Evolutionary conservation across 2,113 vertebrate species (phyloP).

Genomic region (Alaudala cheleensis): DNA sequence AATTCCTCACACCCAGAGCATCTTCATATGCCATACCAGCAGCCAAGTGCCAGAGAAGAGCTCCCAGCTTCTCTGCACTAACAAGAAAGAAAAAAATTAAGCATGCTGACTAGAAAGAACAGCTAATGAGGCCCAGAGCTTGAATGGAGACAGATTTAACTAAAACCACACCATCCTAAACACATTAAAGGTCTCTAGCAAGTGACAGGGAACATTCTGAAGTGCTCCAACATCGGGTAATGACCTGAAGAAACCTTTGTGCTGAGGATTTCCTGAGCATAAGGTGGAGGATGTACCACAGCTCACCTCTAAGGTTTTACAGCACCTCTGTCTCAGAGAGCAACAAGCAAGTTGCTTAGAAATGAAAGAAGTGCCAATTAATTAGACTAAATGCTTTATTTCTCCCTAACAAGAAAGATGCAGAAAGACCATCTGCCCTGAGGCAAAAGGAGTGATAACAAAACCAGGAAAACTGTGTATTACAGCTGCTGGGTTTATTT

Average conservation of each 20-base stretch:
- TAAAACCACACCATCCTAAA: neutral
- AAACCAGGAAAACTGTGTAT: fast-evolving
- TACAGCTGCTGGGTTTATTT: neutral
- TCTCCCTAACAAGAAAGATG: neutral
- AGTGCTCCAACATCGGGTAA: neutral
- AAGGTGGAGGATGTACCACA: neutral
- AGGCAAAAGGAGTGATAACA: neutral
- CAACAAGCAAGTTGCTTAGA: neutral
- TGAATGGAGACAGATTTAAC: neutral
- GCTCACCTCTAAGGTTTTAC: neutral
- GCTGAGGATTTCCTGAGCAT: neutral
- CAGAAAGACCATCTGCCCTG: neutral
- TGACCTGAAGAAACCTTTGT: neutral
- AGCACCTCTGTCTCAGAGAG: neutral
- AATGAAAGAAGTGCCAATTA: neutral
- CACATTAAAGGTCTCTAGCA: neutral
- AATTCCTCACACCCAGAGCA: neutral
- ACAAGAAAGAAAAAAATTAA: neutral
- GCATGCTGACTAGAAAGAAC: neutral
- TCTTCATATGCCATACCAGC: neutral
- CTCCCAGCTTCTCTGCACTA: neutral
- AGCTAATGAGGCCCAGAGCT: neutral
- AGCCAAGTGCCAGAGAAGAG: neutral
- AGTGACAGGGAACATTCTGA: neutral
- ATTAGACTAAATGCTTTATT: neutral